Evolutionary conservation across 2,888 invertebrate genomes (phyloP), one percentile per base, ranked within the genome.

Genomic region (Achlya flavicornis): DNA sequence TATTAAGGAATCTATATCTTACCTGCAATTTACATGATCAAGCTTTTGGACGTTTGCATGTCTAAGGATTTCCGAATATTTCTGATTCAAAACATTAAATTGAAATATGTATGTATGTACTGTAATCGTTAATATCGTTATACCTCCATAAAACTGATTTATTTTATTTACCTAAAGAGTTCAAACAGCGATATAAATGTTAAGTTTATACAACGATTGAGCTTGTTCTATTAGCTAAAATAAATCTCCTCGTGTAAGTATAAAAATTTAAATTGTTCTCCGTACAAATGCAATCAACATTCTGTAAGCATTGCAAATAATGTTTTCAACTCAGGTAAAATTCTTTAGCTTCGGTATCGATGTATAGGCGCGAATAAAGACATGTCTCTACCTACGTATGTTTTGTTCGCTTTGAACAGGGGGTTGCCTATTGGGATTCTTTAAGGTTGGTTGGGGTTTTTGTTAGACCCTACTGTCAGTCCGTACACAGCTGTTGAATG

Each of bases 401-500:
- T 72, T 70, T 73, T 79, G 76, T 80, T 78, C 72, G 78, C 77
- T 79, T 74, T 73, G 74, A 79, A 79, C 78, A 67, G 78, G 82
- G 82, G 83, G 80, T 83, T 75, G 74, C 73, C 74, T 73, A 84
- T 86, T 84, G 81, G 74, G 73, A 75, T 77, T 72, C 71, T 53
- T 53, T 53, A 53, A 76, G 77, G 75, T 76, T 72, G 73, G 70
- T 68, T 61, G 64, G 61, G 19, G 53, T 53, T 53, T 48, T 48
- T 46, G 43, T 61, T 61, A 46, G 12, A 8, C 32, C 19, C 46
- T 71, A 76, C 72, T 69, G 75, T 65, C 72, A 70, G 75, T 65
- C 67, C 68, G 68, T 69, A 69, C 75, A 73, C 84, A 83, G 82
- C 84, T 85, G 87, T 83, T 78, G 80, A 83, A 80, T 79, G 76